phyloP scores from a whole-genome alignment of 2,797 vertebrate genomes.

The Coluber constrictor region DNA sequence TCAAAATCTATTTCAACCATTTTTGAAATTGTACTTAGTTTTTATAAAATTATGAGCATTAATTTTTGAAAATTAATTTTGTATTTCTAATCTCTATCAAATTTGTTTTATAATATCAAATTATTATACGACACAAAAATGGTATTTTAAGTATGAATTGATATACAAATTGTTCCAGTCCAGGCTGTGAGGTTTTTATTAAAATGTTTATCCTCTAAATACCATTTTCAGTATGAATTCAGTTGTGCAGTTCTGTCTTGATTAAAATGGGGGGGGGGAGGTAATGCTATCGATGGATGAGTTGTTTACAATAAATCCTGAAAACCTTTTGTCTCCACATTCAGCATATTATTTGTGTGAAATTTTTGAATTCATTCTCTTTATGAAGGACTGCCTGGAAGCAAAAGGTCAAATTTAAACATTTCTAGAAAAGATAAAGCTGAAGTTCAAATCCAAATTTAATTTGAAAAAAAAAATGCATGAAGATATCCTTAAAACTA shows the following conservation, averaged over 20 bases:
- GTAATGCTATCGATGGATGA: neutral
- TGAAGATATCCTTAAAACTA: neutral
- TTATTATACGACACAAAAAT: neutral
- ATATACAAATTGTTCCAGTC: neutral
- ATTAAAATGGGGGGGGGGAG: neutral
- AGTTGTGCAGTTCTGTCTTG: neutral
- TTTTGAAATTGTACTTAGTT: neutral
- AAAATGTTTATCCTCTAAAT: neutral
- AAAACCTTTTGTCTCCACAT: neutral
- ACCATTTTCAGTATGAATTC: neutral
- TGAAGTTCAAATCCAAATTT: neutral
- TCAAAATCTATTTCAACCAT: neutral
- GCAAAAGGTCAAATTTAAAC: neutral
- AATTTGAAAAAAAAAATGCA: neutral
- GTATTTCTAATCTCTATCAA: neutral
- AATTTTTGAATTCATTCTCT: neutral
- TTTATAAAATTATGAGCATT: neutral
- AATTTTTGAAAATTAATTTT: neutral
- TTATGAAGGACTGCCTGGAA: neutral
- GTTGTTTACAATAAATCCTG: neutral
- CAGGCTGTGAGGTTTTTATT: neutral
- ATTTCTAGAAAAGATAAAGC: neutral
- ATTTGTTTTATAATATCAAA: neutral
- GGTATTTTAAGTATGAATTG: neutral
- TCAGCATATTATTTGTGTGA: neutral